Evolutionary conservation across 2,797 vertebrate species (phyloP), one percentile per base, ranked within the genome.

Genomic region (Glossophaga mutica): DNA sequence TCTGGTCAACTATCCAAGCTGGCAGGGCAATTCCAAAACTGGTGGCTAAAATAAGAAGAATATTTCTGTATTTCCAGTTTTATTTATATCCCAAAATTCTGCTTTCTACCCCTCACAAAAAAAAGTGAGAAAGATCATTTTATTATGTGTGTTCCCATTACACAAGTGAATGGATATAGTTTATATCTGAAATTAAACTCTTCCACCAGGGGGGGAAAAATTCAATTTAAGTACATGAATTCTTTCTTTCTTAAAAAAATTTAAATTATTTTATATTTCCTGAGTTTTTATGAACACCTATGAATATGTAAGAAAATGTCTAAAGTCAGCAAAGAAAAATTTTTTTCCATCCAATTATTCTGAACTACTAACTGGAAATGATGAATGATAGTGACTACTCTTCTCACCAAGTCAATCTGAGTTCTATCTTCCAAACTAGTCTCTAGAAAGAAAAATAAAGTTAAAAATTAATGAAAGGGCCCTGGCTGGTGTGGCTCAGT

Each of bases 1-100:
- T 99, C 98, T 99, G 99, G 98, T 99, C 99, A 94, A 99, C 99
- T 95, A 99, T 99, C 99, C 99, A 99, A 87, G 99, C 99, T 96
- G 99, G 99, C 93, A 99, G 98, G 48, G 99, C 99, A 78, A 99
- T 99, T 94, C 99, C 99, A 55, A 99, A 99, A 90, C 99, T 99
- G 94, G 99, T 99, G 76, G 99, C 99, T 99, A 82, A 96, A 97
- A 96, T 44, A 44, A 97, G 62, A 92, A 97, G 52, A 73, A 91
- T 14, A 95, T 95, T 97, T 94, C 44, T 94, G 19, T 46, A 90
- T 21, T 87, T 83, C 22, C 42, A 87, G 71, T 82, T 94, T 84
- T 73, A 89, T 55, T 62, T 78, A n/a, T 79, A 96, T 68, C n/a
- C 77, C 57, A 52, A 90, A 94, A 71, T 85, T 85, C 37, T 70